Evolutionary conservation across 1,140 invertebrate genomes (phyloP), one percentile per base, ranked within the genome.

Genomic region (Aphis gossypii): DNA sequence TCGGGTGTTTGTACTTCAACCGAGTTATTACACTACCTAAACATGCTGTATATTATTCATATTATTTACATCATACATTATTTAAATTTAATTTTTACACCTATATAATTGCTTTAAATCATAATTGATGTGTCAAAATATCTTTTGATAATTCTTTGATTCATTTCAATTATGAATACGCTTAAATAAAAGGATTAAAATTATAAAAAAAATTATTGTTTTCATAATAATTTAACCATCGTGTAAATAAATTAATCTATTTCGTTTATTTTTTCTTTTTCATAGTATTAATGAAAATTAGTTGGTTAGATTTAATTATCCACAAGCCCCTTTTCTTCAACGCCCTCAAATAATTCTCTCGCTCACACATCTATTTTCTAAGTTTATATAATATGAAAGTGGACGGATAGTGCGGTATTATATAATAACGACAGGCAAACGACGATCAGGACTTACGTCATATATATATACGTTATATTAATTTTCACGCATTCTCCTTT

Each of bases 201-300:
- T 21, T 51, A 6, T 38, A 38, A 89, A 2, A 2, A 30, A n/a
- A n/a, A 46, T 88, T 51, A 35, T 88, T 35, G 30, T 76, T 76
- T 35, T 5, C 23, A 3, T 6, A 54, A 41, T 91, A 46, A 92
- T 83, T 54, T 14, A 30, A 51, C 68, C 9, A 46, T 91, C 1
- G 5, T n/a, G 20, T 76, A 41, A 68, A 82, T 84, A 83, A 54
- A 84, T 84, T 76, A 7, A 92, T 92, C n/a, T 41, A 9, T 92
- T 0, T 0, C 9, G 21, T 9, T 7, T 48, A 82, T 92, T 84
- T 54, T 46, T 92, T 84, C 25, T 41, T 51, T 46, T 44, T 68
- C 20, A 14, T 5, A 14, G 21, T 23, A 82, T 38, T 76, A 83
- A 92, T 92, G 90, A 35, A 84, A 92, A 92, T 92, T 83, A 54